Conservation (phyloP, 2,888 invertebrate species). For the Dendrolimus pini region DNA sequence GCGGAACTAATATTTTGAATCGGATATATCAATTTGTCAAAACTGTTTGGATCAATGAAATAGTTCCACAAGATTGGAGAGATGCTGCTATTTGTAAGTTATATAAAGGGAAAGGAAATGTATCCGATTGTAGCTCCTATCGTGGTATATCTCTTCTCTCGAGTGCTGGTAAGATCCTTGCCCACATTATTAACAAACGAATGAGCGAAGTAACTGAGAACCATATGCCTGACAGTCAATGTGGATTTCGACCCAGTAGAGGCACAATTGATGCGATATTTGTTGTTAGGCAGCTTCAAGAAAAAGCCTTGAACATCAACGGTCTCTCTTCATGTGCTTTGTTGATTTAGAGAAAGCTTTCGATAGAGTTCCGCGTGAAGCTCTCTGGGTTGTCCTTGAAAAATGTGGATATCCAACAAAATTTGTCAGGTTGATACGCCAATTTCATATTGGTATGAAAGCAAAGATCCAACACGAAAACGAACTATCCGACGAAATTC, state of each 20-base stretch:
- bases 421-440: not conserved
- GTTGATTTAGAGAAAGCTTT: not conserved
- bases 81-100: not conserved
- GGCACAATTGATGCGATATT: slow-evolving; percentile 11
- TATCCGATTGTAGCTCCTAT: slow-evolving; percentile 14
- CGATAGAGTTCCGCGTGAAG: not conserved
- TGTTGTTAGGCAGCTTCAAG: not conserved
- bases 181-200: no score
- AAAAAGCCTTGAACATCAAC: slow-evolving; percentile 1
- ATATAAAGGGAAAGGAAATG: slow-evolving; percentile 10
- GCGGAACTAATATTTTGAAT: no score
- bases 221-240: slow-evolving; percentile 15
- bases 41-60: no score
- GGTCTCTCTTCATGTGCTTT: not conserved
- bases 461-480: not conserved
- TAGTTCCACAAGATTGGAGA: no score
- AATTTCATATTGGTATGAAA: not conserved
- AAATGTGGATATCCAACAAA: not conserved
- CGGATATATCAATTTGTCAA: no score
- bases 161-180: slow-evolving; percentile 8
- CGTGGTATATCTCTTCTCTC: slow-evolving; percentile 11
- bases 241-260: slow-evolving; percentile 13
- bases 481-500: not conserved
- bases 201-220: slow-evolving; percentile 7
- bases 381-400: not conserved